These are phyloP conservation scores for Cerastis rubricosa DNA, from an alignment of 2,888 invertebrate species.

Conservation along the genomic window DNA sequence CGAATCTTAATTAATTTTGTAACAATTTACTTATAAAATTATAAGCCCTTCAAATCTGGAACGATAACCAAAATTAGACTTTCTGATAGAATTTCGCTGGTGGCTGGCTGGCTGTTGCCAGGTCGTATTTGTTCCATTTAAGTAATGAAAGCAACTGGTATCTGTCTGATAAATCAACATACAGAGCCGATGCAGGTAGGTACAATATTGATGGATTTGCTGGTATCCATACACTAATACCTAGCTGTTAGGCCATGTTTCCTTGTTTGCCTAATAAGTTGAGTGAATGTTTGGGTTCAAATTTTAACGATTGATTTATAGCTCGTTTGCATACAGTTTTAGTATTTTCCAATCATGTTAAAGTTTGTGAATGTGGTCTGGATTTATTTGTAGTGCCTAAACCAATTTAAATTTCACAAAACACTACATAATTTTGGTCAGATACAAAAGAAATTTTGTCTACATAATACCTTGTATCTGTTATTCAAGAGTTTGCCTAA, in stretches of 20 bases:
- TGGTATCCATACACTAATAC: conserved; percentile 17
- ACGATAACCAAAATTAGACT: conserved; percentile 46
- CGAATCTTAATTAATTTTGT: conserved; percentile 38
- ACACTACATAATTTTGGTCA: neutral
- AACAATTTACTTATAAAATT: conserved; percentile 48
- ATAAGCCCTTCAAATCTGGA: conserved; percentile 45
- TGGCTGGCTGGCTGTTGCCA: conserved; percentile 8
- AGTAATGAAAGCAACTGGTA: conserved; percentile 64
- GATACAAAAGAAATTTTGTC: too few species aligned
- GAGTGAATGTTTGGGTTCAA: conserved; percentile 51
- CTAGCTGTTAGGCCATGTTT: conserved; percentile 32
- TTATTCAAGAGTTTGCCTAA: too few species aligned
- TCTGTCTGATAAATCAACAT: conserved; percentile 69
- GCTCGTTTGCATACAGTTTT: conserved; percentile 40
- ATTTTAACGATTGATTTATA: conserved; percentile 54
- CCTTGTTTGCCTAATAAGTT: conserved; percentile 57
- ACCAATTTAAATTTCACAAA: neutral
- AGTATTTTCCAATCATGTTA: conserved; percentile 22
- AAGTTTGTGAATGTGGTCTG: neutral
- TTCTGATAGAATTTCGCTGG: conserved; percentile 33
- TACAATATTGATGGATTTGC: conserved; percentile 56
- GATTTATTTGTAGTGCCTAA: conserved; percentile 3
- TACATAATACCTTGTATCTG: neutral
- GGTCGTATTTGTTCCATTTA: conserved; percentile 66
- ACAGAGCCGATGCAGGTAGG: conserved; percentile 37